phyloP scores from a whole-genome alignment of 2,113 vertebrate species.

The Cathartes aura region DNA sequence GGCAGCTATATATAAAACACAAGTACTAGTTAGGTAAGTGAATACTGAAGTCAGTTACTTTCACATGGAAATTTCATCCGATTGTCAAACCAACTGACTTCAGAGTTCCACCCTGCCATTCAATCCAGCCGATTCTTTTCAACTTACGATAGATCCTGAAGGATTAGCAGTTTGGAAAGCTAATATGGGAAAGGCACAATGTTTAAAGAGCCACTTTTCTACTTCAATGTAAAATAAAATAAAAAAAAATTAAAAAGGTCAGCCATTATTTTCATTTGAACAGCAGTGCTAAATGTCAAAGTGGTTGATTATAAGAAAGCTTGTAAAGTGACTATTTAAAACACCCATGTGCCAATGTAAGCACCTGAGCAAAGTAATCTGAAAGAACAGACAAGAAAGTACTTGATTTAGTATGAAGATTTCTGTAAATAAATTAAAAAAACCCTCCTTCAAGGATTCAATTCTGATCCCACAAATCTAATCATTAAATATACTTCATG shows the following conservation, averaged over 20 bases:
- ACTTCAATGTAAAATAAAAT: background rate
- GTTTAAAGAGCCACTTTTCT: background rate
- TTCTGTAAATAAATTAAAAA: background rate
- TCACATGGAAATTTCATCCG: background rate
- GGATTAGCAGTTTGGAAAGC: background rate
- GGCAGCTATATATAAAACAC: background rate
- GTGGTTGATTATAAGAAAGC: background rate
- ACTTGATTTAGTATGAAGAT: background rate
- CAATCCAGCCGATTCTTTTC: background rate
- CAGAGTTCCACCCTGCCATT: background rate
- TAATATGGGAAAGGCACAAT: background rate
- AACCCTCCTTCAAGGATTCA: background rate
- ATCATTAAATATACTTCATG: background rate
- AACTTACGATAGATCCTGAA: background rate
- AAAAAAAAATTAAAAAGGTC: conserved; percentile 7
- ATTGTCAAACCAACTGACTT: background rate
- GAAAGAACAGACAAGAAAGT: background rate
- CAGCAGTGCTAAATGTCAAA: conserved; percentile 12
- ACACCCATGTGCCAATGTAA: background rate
- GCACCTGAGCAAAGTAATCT: background rate
- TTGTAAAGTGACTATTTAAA: conserved; percentile 20
- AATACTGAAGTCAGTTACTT: background rate
- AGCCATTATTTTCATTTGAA: conserved; percentile 37
- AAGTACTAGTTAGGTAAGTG: background rate
- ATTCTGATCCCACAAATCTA: background rate